Conservation (phyloP, 2,113 vertebrate genomes). For the Pedionomus torquatus region DNA sequence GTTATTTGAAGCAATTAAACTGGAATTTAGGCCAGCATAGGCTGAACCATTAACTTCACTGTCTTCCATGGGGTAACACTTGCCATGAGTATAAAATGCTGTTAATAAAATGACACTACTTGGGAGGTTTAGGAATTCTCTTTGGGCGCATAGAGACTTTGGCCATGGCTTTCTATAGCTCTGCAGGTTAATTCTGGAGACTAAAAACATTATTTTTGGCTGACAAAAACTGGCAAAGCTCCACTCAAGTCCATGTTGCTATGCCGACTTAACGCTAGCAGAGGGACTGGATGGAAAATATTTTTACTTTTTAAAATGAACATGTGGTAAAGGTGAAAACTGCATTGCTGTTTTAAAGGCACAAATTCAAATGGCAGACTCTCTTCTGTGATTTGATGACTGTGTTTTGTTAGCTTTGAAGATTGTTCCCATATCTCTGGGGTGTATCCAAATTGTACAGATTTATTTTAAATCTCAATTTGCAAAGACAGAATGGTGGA, state of each 20-base stretch:
- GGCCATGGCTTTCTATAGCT: neutral
- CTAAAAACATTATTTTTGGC: neutral
- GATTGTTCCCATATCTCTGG: neutral
- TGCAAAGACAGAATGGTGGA: neutral
- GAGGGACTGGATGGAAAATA: neutral
- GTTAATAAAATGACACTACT: neutral
- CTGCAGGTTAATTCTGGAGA: neutral
- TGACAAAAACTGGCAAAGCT: neutral
- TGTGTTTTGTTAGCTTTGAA: neutral
- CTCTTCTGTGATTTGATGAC: neutral
- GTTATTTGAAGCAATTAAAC: neutral
- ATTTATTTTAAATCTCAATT: conserved; percentile 37
- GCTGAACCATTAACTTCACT: neutral
- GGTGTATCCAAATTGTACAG: neutral
- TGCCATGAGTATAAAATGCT: neutral
- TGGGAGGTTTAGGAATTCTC: neutral
- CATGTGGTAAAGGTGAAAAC: conserved; percentile 20
- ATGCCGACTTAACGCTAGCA: neutral
- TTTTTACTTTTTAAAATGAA: neutral
- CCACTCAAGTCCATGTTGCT: neutral
- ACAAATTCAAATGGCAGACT: neutral
- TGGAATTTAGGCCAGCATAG: neutral
- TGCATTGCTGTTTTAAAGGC: neutral
- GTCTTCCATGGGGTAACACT: neutral
- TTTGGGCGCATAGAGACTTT: neutral